Base-by-base conservation (phyloP, 2,888 invertebrate species). In the Drosophila tripunctata region DNA sequence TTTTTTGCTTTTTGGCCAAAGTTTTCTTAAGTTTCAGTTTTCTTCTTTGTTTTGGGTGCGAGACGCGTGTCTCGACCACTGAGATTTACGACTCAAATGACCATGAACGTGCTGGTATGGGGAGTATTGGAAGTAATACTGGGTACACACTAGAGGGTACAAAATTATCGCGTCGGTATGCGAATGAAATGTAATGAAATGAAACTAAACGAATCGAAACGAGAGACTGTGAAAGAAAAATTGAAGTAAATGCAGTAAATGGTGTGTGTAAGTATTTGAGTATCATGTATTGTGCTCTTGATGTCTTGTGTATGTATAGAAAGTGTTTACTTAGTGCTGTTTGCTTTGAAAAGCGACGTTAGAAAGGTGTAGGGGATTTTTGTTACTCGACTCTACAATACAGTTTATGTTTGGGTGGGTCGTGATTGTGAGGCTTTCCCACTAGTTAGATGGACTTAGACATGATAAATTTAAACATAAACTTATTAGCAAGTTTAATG, bases 91-190 rank as follows among this genome's bases (percentile, higher is more conserved):
- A 87, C 83, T 85, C 87, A 68, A 74, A 85, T 83, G 83, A 70
- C 83, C 83, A 82, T 83, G 83, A 83, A 83, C 86, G 88, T 83
- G 88, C 79, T 79, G 86, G 69, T 70, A 83, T 83, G 86, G 70
- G 61, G 52, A 61, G 64, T 62, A 61, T 33, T 33, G 70, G 61
- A 48, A 61, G 64, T 62, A 61, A 30, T 33, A 17, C 31, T 60
- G 14, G 33, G 48, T 27, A 66, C n/a, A n/a, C n/a, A n/a, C n/a
- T 50, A 62, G 78, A 66, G 78, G 76, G 75, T 64, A 62, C 51
- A 70, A 78, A n/a, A 70, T 75, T 75, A 77, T 75, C 72, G 79
- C 75, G 31, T 67, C 45, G 75, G 67, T 65, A 79, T 85, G 86
- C 75, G 44, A 82, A 72, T 71, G 36, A 62, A 79, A 62, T 54